These are phyloP conservation scores for Lithophane ornitopus DNA, from an alignment of 2,888 invertebrate genomes.

Conservation along the genomic window DNA sequence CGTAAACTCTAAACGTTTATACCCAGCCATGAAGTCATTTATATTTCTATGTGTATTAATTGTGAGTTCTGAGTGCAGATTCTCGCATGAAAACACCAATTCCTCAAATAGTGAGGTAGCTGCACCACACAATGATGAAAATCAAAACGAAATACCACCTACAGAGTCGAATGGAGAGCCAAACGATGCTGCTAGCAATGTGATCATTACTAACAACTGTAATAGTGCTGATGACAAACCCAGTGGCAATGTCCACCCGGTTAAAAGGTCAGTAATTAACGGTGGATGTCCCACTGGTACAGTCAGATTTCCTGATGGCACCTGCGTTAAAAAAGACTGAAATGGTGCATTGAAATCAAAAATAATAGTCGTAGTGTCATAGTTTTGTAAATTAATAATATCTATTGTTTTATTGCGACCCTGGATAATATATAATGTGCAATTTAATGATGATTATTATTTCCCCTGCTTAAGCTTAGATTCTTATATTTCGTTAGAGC, in stretches of 20 bases:
- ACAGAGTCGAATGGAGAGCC: neutral
- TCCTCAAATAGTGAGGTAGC: neutral
- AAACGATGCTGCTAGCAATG: neutral
- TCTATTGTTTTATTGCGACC: slow-evolving; percentile 6
- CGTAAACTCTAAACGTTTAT: slow-evolving; percentile 36
- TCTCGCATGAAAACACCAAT: slow-evolving; percentile 32
- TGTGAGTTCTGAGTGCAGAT: slow-evolving; percentile 49
- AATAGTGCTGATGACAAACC: neutral
- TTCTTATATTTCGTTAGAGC: neutral
- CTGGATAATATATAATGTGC: neutral
- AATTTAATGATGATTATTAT: neutral
- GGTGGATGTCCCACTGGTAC: slow-evolving; percentile 41
- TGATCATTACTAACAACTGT: slow-evolving; percentile 13
- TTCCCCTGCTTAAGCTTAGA: neutral
- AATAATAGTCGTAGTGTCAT: too few species aligned
- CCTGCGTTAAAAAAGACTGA: slow-evolving; percentile 27
- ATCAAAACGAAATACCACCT: slow-evolving; percentile 25
- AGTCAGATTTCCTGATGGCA: slow-evolving; percentile 39
- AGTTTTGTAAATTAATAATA: too few species aligned
- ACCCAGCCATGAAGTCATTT: slow-evolving; percentile 34
- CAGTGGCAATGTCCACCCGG: neutral
- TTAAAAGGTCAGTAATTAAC: neutral
- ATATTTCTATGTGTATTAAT: slow-evolving; percentile 38
- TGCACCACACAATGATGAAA: neutral
- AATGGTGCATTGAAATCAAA: neutral